Evolutionary conservation across 2,113 vertebrate genomes (phyloP), one percentile per base, ranked within the genome.

Genomic region (Sceloporus tristichus): DNA sequence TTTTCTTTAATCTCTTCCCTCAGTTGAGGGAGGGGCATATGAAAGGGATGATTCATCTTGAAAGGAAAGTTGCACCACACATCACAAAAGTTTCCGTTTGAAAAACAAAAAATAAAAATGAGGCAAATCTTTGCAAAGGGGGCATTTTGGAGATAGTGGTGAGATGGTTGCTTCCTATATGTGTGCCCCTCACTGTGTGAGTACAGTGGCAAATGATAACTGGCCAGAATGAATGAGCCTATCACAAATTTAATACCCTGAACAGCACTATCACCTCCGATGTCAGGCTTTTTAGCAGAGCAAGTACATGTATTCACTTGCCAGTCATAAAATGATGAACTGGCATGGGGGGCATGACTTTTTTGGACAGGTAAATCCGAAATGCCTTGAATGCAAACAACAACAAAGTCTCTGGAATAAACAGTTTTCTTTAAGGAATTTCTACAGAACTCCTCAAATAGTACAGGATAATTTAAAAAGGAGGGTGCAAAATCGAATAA

Each of bases 41-140:
- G 70, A 21, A 84, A 84, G 19, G 16, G 48, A 84, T 84, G 42
- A 84, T n/a, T 66, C 34, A 82, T 73, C 82, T 73, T 73, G 68
- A 53, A 71, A 84, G 9, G 82, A 84, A 34, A 18, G 48, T 29
- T 38, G n/a, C 66, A 34, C 29, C n/a, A 9, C 10, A 74, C 13
- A n/a, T 38, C 13, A 59, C 10, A n/a, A 59, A 85, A 75, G 18
- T 29, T 83, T 53, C 42, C 42, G n/a, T 71, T 83, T 71, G 29
- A 29, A 38, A 34, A 65, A 23, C 4, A 82, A 82, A 29, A 21
- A 71, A 3, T 34, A 34, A 25, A 70, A 82, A 53, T 19, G 68
- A 54, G 19, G 9, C 68, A 75, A 74, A 48, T 1, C 68, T 54
- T 54, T 21, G n/a, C 13, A 11, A 56, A 59, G 29, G n/a, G n/a